These are phyloP conservation scores for Cyclophora punctaria DNA, from an alignment of 2,888 invertebrate species.

Conservation along the genomic window DNA sequence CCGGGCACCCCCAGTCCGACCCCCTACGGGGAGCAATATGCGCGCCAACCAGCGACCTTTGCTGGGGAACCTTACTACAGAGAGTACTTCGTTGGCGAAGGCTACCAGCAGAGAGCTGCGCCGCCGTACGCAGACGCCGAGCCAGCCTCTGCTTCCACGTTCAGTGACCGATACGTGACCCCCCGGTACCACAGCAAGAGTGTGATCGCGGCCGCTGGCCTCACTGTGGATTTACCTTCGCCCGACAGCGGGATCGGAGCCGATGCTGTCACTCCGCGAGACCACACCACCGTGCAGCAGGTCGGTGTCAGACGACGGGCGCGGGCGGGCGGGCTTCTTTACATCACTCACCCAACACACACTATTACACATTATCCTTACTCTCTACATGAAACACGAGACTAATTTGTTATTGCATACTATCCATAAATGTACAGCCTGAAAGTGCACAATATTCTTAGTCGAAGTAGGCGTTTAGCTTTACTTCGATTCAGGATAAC, in stretches of 20 bases:
- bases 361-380: slow-evolving; percentile 1
- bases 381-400: too few relatives aligned
- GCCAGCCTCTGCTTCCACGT: slow-evolving; percentile 77
- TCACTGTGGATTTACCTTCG: slow-evolving; percentile 95
- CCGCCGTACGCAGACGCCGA: slow-evolving; percentile 74
- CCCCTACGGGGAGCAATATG: slow-evolving; percentile 72
- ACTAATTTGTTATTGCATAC: too few relatives aligned
- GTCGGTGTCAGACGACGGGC: slow-evolving; percentile 74
- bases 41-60: slow-evolving; percentile 75
- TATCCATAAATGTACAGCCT: too few relatives aligned
- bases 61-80: slow-evolving; percentile 86
- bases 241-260: slow-evolving; percentile 97
- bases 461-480: too few relatives aligned
- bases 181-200: slow-evolving; percentile 83
- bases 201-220: slow-evolving; percentile 83
- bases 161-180: slow-evolving; percentile 81
- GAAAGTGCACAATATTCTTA: too few relatives aligned
- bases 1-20: slow-evolving; percentile 81
- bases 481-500: too few relatives aligned
- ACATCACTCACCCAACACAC: slow-evolving; percentile 25
- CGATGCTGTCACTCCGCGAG: slow-evolving; percentile 92
- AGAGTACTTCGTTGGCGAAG: slow-evolving; percentile 83
- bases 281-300: slow-evolving; percentile 92
- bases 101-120: slow-evolving; percentile 76
- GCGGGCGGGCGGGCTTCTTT: slow-evolving; percentile 61